phyloP scores from a whole-genome alignment of 2,113 vertebrate genomes.

The Eudyptes chrysolophus region DNA sequence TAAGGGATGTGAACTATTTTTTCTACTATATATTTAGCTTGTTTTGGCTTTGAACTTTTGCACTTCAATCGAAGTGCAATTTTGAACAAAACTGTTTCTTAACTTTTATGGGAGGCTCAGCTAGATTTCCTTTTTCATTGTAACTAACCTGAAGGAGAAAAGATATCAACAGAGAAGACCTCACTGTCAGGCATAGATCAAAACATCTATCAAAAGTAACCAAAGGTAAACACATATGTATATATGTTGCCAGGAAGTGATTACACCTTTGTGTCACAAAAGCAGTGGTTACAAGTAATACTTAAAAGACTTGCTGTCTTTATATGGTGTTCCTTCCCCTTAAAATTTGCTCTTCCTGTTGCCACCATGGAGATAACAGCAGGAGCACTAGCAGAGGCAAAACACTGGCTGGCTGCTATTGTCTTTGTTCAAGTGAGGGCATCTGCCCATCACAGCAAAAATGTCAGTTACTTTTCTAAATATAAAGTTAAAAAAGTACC shows the following conservation, averaged over 20 bases:
- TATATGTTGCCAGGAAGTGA: constrained; percentile 14
- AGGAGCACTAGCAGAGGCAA: neutral
- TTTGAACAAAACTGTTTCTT: constrained; percentile 57
- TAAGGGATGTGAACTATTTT: constrained; percentile 48
- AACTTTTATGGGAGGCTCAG: constrained; percentile 45
- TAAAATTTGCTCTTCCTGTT: neutral
- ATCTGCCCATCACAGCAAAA: neutral
- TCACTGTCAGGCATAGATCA: neutral
- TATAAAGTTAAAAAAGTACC: neutral
- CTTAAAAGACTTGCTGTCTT: neutral
- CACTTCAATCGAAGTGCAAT: constrained; percentile 67
- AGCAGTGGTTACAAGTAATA: neutral
- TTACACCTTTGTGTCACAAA: neutral
- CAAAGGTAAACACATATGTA: neutral
- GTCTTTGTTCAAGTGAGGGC: neutral
- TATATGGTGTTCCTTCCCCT: neutral
- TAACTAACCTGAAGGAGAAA: neutral
- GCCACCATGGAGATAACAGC: neutral
- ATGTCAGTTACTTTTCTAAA: neutral
- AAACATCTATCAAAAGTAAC: neutral
- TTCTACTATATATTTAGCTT: constrained; percentile 52
- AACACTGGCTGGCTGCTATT: neutral
- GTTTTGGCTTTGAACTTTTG: constrained; percentile 64
- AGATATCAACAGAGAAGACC: constrained; percentile 6
- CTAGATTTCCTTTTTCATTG: constrained; percentile 7